phyloP scores from a whole-genome alignment of 2,113 vertebrate species.

The Thryonomys swinderianus region DNA sequence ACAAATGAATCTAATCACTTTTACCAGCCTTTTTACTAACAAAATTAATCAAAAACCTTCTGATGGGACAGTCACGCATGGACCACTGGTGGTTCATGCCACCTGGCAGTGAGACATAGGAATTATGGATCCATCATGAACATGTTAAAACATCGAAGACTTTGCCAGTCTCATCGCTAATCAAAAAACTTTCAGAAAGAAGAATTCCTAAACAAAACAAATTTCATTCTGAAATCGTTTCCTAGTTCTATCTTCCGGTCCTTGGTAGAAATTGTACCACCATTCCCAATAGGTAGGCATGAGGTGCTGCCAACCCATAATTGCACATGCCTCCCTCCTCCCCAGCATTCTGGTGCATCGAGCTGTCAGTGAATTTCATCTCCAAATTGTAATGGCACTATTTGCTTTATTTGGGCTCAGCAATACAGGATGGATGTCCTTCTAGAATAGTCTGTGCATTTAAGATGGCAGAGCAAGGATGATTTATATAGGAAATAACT shows the following conservation, averaged over 20 bases:
- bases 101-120: neutral
- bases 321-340: conserved; percentile 12
- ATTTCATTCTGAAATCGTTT: conserved; percentile 42
- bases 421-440: conserved; percentile 67
- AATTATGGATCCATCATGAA: neutral
- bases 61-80: neutral
- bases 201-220: conserved; percentile 24
- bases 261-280: conserved; percentile 39
- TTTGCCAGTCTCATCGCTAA: neutral
- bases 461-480: conserved; percentile 68
- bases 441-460: conserved; percentile 71
- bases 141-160: neutral
- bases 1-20: neutral
- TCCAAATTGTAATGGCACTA: conserved; percentile 69
- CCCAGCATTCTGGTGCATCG: neutral
- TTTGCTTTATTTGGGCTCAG: conserved; percentile 70
- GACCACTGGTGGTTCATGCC: neutral
- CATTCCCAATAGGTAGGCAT: conserved; percentile 24
- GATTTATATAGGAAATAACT: conserved; percentile 71
- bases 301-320: neutral
- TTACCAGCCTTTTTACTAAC: neutral
- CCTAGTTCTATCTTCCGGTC: conserved; percentile 37
- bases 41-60: neutral
- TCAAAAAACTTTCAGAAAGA: conserved; percentile 4
- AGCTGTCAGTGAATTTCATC: conserved; percentile 65